Base-by-base conservation (phyloP, 53 echinoderm and acorn worm genomes). In the Astropecten irregularis region DNA sequence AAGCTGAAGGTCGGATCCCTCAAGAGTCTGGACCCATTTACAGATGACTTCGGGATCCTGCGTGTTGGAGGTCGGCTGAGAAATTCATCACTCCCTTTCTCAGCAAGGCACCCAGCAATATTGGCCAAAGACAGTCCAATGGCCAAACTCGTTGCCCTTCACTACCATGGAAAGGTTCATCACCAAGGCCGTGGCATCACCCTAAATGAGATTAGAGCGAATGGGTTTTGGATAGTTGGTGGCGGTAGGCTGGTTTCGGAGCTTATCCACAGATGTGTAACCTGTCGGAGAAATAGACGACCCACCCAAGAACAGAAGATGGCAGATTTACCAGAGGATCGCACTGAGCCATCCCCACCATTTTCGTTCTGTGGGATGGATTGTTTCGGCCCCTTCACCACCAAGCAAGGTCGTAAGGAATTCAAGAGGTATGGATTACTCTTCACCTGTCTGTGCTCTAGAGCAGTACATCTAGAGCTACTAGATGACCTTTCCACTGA, bases 161-260 rank as follows among this genome's bases (percentile, higher is more conserved):
- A 87, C 62, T 77, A 36, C 59, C 87, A 87, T 22, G 28, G 66
- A 23, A 79, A 79, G 38, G 69, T 69, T 29, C 22, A 56, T 23
- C 87, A 77, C 58, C 87, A 87, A 79, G 73, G 85, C 3, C 70
- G 74, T 55, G 85, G 85, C 40, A 85, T 85, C 19, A 85, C 85
- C 11, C 74, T 72, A 25, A 85, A 85, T 16, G 74, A 74, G 49
- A 48, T 85, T 15, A 64, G 77, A 33, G 65, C 87, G 44, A 77
- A 67, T 77, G 87, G 87, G 21, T 86, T 66, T 64, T 86, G 87
- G 87, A 79, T 86, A 15, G 58, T 85, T 29, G 60, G 50, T 16
- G 73, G 85, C 16, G 49, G 63, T 1, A 65, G 40, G 13, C 4
- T 76, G 39, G 76, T 86, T 10, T 66, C 86, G 6, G 58, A 68